Conservation (phyloP, 2,797 vertebrate genomes). For the Siniperca scherzeri region DNA sequence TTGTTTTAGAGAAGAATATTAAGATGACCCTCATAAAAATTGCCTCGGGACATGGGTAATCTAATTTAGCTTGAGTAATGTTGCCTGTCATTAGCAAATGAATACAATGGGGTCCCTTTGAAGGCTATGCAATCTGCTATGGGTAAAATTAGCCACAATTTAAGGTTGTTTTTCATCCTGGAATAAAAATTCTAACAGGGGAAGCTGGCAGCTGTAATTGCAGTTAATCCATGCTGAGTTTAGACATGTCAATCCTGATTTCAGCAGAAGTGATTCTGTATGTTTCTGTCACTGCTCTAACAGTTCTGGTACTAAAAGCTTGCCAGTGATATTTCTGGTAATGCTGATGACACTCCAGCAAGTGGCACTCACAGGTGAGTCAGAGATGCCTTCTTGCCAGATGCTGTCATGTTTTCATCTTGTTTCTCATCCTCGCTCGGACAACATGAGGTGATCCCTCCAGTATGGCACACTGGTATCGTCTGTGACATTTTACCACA, state of each 20-base stretch:
- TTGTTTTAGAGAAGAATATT: slow-evolving; percentile 69
- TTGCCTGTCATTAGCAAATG: slow-evolving; percentile 78
- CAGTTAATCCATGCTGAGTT: slow-evolving; percentile 66
- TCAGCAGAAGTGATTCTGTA: slow-evolving; percentile 16
- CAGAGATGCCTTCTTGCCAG: slow-evolving; percentile 22
- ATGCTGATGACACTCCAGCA: slow-evolving; percentile 7
- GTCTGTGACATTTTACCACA: slow-evolving; percentile 42
- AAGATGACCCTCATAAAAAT: slow-evolving; percentile 76
- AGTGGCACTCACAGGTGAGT: slow-evolving; percentile 40
- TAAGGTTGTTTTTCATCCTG: slow-evolving; percentile 72
- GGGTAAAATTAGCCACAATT: slow-evolving; percentile 81
- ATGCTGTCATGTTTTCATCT: slow-evolving; percentile 26
- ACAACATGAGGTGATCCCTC: slow-evolving; percentile 36
- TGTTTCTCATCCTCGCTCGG: neutral
- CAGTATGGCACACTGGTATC: slow-evolving; percentile 21
- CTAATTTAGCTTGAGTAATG: slow-evolving; percentile 84
- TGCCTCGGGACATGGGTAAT: slow-evolving; percentile 74
- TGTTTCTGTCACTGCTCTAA: slow-evolving; percentile 15
- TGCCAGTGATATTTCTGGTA: slow-evolving; percentile 24
- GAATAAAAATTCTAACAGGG: slow-evolving; percentile 44
- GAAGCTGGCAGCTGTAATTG: slow-evolving; percentile 54
- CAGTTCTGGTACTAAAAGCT: neutral
- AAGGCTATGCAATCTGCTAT: slow-evolving; percentile 67
- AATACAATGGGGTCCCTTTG: slow-evolving; percentile 71
- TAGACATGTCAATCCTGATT: slow-evolving; percentile 55